Conservation (phyloP, 2,888 invertebrate genomes). For the Epinotia ramella region DNA sequence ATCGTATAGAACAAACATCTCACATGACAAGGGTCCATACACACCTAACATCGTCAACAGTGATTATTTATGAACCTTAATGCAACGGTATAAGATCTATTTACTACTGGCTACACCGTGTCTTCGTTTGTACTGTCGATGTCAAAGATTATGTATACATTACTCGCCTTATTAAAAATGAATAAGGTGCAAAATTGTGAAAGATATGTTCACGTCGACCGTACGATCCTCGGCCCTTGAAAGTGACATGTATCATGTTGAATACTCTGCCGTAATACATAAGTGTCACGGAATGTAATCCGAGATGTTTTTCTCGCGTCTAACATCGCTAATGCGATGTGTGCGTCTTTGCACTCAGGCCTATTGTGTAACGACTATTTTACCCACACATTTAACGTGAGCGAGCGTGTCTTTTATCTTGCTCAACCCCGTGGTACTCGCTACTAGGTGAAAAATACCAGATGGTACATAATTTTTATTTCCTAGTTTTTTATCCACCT, state of each 20-base stretch:
- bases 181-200: neutral
- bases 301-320: constrained; percentile 55
- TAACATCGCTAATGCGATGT: constrained; percentile 32
- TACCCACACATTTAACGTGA: no score
- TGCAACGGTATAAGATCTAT: neutral
- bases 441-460: no score
- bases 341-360: constrained; percentile 22
- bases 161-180: neutral
- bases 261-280: constrained; percentile 50
- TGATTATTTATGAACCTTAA: neutral
- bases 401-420: constrained; percentile 15
- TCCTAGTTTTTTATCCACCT: no score
- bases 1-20: constrained; percentile 29
- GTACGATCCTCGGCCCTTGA: constrained; percentile 17
- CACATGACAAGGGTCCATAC: constrained; percentile 35
- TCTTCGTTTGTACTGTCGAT: neutral
- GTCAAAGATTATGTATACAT: neutral
- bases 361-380: no score
- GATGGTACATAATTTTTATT: no score
- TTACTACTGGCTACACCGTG: neutral
- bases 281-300: constrained; percentile 55
- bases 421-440: no score
- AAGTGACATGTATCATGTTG: constrained; percentile 49
- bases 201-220: neutral
- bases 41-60: neutral